Evolutionary conservation across 2,888 invertebrate genomes (phyloP).

Genomic region (Agrochola lychnidis): DNA sequence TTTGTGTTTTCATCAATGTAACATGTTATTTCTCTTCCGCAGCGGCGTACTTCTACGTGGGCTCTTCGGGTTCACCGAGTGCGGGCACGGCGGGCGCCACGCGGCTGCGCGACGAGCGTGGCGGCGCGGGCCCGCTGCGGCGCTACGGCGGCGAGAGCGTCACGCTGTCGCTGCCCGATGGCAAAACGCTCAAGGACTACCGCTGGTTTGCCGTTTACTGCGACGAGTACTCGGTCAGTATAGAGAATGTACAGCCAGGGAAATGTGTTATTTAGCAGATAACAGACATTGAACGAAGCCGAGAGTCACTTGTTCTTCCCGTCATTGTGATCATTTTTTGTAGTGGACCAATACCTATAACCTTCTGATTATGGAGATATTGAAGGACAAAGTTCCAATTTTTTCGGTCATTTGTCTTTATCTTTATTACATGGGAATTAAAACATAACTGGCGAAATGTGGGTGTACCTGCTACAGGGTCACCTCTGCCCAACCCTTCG

Average conservation of each 20-base stretch:
- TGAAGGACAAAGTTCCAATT: no score
- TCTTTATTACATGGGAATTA: no score
- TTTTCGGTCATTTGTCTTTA: no score
- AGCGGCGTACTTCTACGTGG: constrained; percentile 98
- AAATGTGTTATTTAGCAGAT: not conserved
- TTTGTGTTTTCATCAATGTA: not conserved
- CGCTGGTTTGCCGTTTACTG: constrained; percentile 98
- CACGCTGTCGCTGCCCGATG: constrained; percentile 96
- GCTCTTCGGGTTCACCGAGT: constrained; percentile 92
- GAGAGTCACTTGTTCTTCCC: no score
- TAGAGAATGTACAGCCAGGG: not conserved
- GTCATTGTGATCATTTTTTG: no score
- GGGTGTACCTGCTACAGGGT: no score
- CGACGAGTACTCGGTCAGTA: constrained; percentile 95
- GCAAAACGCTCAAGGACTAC: constrained; percentile 95
- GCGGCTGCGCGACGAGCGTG: constrained; percentile 95
- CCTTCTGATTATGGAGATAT: no score
- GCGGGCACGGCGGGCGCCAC: constrained; percentile 89
- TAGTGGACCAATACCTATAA: no score
- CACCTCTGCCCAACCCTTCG: no score
- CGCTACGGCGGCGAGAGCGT: constrained; percentile 95
- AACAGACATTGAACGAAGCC: no score
- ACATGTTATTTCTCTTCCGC: constrained; percentile 66
- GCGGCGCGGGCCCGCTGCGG: constrained; percentile 94
- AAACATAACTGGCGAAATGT: no score